A percentile compares a stretch with the other conserved stretches of the same genome.
These are phyloP conservation scores for Caenorhabditis inopinata DNA, from an alignment of 1,140 invertebrate species.

Conservation along the genomic window DNA sequence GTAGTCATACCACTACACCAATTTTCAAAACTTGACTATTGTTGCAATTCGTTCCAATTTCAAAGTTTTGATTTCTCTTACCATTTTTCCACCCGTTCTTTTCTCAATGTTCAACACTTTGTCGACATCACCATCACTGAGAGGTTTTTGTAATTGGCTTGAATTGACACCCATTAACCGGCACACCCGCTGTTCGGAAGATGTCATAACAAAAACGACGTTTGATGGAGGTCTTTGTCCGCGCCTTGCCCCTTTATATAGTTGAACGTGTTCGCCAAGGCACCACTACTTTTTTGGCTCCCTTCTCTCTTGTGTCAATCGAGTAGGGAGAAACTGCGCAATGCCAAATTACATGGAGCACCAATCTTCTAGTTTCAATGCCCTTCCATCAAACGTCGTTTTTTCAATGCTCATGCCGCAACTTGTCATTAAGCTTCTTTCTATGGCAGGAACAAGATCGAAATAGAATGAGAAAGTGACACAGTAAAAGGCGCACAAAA, in stretches of 20 bases:
- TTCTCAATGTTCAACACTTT: background rate
- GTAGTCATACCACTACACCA: background rate
- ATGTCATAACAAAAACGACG: constrained; percentile 28
- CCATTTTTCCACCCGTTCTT: background rate
- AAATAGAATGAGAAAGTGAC: background rate
- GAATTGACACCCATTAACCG: constrained; percentile 33
- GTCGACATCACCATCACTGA: background rate
- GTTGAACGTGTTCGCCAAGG: constrained; percentile 25
- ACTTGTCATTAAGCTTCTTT: background rate
- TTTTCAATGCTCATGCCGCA: background rate
- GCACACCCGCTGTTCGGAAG: constrained; percentile 20
- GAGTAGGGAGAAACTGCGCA: background rate
- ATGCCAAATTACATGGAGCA: constrained; percentile 11
- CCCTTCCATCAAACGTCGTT: constrained; percentile 8
- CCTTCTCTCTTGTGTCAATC: background rate
- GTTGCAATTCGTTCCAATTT: background rate
- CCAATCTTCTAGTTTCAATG: background rate
- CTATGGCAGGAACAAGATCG: background rate
- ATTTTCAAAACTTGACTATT: background rate
- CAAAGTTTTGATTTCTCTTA: background rate
- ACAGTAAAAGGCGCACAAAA: background rate
- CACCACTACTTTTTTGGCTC: constrained; percentile 22
- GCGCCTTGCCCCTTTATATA: background rate
- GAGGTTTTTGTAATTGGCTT: constrained; percentile 32
- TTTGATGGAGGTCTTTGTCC: constrained; percentile 28